Evolutionary conservation across 2,888 invertebrate genomes (phyloP).

Genomic region (Cephus nigrinus): DNA sequence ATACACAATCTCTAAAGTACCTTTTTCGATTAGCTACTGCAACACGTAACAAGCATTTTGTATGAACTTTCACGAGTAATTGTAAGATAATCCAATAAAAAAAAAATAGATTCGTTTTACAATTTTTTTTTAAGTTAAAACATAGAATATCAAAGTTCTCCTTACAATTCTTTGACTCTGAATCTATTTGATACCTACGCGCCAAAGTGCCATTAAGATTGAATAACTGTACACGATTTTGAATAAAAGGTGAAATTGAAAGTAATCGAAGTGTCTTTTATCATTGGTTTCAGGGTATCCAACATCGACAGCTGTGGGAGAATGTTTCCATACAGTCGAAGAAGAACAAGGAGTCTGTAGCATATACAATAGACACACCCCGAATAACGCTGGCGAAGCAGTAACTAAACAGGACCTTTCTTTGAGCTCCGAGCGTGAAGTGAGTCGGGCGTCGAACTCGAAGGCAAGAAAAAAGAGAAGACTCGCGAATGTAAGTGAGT

Average conservation of each 20-base stretch:
- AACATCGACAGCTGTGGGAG: background rate
- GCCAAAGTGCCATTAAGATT: background rate
- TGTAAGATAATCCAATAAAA: background rate
- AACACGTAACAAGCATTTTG: background rate
- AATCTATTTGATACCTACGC: background rate
- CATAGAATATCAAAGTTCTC: too few relatives aligned
- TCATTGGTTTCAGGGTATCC: background rate
- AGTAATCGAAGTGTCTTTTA: background rate
- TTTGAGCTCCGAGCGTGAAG: conserved; percentile 12
- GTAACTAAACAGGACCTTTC: conserved; percentile 12
- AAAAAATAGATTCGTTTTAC: background rate
- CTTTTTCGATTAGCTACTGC: background rate
- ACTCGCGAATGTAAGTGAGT: conserved; percentile 46
- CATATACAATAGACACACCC: background rate
- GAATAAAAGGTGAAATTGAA: background rate
- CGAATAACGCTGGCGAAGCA: background rate
- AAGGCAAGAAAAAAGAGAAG: conserved; percentile 19
- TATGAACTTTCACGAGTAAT: background rate
- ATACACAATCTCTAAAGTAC: background rate
- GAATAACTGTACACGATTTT: background rate
- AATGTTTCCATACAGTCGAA: background rate
- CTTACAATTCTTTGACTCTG: background rate
- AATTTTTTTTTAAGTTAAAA: background rate
- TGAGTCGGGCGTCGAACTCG: conserved; percentile 22
- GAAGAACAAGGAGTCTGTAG: background rate